Conservation (phyloP, 2,797 vertebrate genomes). For the Anas bernieri region DNA sequence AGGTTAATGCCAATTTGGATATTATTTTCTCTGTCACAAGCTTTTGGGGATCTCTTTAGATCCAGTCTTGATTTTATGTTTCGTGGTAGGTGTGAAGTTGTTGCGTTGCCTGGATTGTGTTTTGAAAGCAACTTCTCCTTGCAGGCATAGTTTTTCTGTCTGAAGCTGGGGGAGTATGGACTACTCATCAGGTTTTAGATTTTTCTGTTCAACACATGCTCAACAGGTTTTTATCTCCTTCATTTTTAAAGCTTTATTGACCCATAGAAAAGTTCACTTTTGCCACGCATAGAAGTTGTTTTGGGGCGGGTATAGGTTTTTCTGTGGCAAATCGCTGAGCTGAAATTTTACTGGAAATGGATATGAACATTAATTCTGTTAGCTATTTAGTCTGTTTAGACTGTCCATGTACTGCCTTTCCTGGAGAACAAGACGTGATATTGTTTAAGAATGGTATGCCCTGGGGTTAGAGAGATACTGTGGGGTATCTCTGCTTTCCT, state of each 20-base stretch:
- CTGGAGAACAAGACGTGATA: neutral
- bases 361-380: neutral
- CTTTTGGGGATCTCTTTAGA: neutral
- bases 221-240: neutral
- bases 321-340: rapidly evolving
- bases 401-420: neutral
- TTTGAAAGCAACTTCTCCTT: neutral
- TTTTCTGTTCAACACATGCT: neutral
- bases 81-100: neutral
- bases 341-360: neutral
- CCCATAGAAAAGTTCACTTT: neutral
- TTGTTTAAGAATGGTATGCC: neutral
- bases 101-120: neutral
- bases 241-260: neutral
- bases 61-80: neutral
- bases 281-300: neutral
- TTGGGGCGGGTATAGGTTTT: neutral
- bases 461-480: constrained; percentile 60
- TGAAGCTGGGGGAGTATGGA: neutral
- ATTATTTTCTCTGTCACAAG: neutral
- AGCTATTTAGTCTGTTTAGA: neutral
- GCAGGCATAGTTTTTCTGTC: neutral
- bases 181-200: neutral
- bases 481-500: constrained; percentile 62
- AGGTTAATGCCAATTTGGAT: neutral